phyloP scores from a whole-genome alignment of 1,140 invertebrate genomes.

The Phortica variegata region DNA sequence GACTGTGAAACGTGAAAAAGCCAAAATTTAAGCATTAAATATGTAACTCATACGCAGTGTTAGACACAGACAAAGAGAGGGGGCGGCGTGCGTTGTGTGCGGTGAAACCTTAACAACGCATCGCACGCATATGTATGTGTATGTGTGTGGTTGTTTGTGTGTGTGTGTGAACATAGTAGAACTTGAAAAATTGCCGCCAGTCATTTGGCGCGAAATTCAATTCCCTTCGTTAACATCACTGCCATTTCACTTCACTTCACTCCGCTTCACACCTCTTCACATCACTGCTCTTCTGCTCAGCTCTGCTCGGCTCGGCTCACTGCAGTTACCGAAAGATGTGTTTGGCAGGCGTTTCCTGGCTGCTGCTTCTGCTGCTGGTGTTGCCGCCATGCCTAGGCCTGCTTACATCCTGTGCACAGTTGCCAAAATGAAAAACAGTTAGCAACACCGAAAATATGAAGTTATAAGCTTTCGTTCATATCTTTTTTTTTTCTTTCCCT shows the following conservation, averaged over 20 bases:
- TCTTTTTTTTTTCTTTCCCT: not conserved
- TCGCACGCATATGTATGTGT: too few species aligned
- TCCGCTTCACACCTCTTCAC: constrained; percentile 3
- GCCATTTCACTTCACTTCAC: not conserved
- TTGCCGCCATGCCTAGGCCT: constrained; percentile 13
- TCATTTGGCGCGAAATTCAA: constrained; percentile 53
- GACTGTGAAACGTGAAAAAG: constrained; percentile 49
- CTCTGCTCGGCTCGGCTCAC: not conserved
- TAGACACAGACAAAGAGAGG: constrained; percentile 14
- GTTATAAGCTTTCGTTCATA: constrained; percentile 18
- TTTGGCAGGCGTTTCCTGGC: too few species aligned
- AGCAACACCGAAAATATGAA: constrained; percentile 25
- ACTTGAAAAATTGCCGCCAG: constrained; percentile 47
- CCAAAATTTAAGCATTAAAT: constrained; percentile 48
- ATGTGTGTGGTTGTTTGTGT: too few species aligned
- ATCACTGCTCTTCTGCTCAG: not conserved
- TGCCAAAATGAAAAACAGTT: constrained; percentile 31
- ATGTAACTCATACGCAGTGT: constrained; percentile 31
- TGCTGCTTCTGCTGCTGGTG: constrained; percentile 9
- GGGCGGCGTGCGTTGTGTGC: too few species aligned
- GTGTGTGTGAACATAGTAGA: too few species aligned
- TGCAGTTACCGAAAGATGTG: too few species aligned
- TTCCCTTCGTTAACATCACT: constrained; percentile 43
- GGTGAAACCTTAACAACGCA: too few species aligned
- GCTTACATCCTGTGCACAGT: too few species aligned